A percentile compares a stretch with the other conserved stretches of the same genome.
Conservation (phyloP, 2,797 vertebrate genomes). For the Anomalospiza imberbis region DNA sequence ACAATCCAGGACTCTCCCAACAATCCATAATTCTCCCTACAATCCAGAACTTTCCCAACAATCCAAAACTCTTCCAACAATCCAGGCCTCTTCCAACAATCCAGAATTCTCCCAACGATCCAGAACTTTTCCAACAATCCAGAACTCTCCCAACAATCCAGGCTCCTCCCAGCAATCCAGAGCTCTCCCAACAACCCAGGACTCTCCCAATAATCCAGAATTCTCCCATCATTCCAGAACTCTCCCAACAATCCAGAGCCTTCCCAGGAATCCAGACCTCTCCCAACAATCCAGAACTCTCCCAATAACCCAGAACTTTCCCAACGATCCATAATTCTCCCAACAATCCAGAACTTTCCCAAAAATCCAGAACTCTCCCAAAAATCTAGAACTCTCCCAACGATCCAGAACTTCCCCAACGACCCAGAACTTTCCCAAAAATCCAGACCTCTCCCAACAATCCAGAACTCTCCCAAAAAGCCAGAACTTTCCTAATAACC, state of each 20-base stretch:
- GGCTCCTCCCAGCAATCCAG: fast-evolving
- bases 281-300: too few species aligned
- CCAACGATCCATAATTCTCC: background rate
- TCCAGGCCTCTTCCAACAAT: too few species aligned
- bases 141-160: background rate
- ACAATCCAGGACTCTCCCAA: too few species aligned
- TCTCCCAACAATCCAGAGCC: too few species aligned
- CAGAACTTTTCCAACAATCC: too few species aligned
- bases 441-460: background rate
- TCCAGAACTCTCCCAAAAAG: fast-evolving
- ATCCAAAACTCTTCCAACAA: too few species aligned
- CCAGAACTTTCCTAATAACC: fast-evolving
- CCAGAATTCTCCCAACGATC: too few species aligned
- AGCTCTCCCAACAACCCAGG: fast-evolving
- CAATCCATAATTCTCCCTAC: too few species aligned
- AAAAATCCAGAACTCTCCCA: too few species aligned
- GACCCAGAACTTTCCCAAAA: fast-evolving
- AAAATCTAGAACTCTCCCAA: background rate
- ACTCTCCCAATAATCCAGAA: background rate
- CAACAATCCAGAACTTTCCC: background rate
- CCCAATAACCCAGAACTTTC: background rate
- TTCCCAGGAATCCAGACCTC: too few species aligned
- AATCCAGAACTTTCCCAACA: too few species aligned
- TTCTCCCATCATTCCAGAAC: fast-evolving
- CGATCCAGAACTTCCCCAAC: fast-evolving